Percentiles rank a stretch among this genome's conserved stretches.
Evolutionary conservation across 2,797 vertebrate genomes (phyloP).

Genomic region (Tadarida brasiliensis): DNA sequence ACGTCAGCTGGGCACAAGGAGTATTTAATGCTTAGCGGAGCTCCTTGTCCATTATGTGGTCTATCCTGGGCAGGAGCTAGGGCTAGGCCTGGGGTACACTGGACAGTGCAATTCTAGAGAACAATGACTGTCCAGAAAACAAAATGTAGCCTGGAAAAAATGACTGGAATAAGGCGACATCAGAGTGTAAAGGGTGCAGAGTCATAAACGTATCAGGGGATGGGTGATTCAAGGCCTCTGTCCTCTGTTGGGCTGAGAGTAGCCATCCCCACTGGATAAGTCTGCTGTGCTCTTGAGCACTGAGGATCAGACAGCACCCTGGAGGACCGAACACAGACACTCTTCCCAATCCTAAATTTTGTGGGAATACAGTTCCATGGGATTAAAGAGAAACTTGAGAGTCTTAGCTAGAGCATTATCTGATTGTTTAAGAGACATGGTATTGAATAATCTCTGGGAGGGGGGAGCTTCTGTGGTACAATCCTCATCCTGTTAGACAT

Average conservation of each 20-base stretch:
- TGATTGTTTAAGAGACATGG: not conserved
- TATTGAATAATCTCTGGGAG: not conserved
- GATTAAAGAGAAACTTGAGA: constrained; percentile 7
- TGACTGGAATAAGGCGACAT: not conserved
- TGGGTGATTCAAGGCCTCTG: not conserved
- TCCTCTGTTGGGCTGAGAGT: not conserved
- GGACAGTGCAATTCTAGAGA: not conserved
- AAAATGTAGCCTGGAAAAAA: not conserved
- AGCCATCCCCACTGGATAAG: not conserved
- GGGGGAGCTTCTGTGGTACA: not conserved
- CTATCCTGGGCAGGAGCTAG: not conserved
- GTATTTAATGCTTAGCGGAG: not conserved
- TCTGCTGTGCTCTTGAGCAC: not conserved
- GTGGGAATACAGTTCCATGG: not conserved
- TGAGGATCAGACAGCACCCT: not conserved
- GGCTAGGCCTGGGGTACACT: no score
- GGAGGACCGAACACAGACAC: not conserved
- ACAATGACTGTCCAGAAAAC: not conserved
- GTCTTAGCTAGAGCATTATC: not conserved
- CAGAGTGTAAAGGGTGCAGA: not conserved
- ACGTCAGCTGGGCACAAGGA: not conserved
- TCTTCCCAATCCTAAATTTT: not conserved
- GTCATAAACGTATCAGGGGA: no score
- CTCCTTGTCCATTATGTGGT: not conserved
- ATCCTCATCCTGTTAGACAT: not conserved